Evolutionary conservation across 1,140 invertebrate genomes (phyloP).

Genomic region (Diploscapter pachys): DNA sequence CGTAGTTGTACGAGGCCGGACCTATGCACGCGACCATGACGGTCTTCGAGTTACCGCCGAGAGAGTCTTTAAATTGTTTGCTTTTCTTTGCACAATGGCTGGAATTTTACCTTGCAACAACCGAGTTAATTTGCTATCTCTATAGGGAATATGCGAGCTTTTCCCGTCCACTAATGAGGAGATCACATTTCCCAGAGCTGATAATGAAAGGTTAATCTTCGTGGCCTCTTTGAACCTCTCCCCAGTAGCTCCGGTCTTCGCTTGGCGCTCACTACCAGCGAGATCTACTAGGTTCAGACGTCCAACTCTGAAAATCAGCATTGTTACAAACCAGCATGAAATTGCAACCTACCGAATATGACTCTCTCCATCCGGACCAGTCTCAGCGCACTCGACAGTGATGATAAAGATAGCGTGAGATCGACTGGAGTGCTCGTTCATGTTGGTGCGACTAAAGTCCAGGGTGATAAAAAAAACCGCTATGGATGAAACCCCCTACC

Average conservation of each 20-base stretch:
- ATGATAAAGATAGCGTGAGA: constrained; percentile 98
- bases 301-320: constrained; percentile 65
- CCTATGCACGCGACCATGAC: constrained; percentile 95
- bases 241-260: constrained; percentile 79
- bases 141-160: constrained; percentile 80
- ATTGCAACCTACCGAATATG: constrained; percentile 64
- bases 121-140: constrained; percentile 87
- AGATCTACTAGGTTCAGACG: constrained; percentile 79
- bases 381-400: constrained; percentile 86
- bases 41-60: constrained; percentile 91
- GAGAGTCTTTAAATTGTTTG: constrained; percentile 69
- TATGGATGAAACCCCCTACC: constrained; percentile 49
- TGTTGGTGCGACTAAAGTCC: constrained; percentile 80
- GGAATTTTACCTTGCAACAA: constrained; percentile 71
- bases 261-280: constrained; percentile 83
- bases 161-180: constrained; percentile 81
- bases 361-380: constrained; percentile 67
- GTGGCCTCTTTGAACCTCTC: constrained; percentile 88
- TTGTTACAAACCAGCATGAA: neutral
- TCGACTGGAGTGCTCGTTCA: constrained; percentile 97
- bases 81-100: neutral
- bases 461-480: too few species aligned
- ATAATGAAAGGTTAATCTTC: constrained; percentile 89
- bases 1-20: constrained; percentile 90
- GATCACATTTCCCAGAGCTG: constrained; percentile 89